Evolutionary conservation across 2,888 invertebrate species (phyloP).

Genomic region (Melanotus villosus): DNA sequence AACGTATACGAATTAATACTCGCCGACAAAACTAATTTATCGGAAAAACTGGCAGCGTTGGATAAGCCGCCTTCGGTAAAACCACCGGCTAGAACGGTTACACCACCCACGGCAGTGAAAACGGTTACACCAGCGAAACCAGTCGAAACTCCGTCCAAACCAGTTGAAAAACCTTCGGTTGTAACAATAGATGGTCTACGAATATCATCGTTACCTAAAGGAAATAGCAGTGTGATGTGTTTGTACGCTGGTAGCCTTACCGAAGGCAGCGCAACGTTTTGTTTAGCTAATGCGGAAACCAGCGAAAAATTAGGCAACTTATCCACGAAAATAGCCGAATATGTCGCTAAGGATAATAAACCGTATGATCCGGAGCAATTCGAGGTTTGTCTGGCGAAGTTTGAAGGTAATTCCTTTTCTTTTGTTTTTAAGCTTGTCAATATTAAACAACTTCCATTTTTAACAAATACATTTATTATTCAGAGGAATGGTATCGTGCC

Average conservation of each 20-base stretch:
- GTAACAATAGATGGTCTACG: background rate
- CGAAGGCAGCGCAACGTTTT: constrained; percentile 33
- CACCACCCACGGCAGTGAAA: background rate
- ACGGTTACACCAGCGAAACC: background rate
- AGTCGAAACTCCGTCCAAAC: background rate
- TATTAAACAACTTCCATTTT: background rate
- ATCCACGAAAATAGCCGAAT: constrained; percentile 24
- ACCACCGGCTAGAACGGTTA: background rate
- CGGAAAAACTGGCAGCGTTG: constrained; percentile 17
- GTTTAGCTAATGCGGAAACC: background rate
- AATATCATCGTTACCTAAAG: no score
- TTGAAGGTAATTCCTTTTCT: constrained; percentile 52
- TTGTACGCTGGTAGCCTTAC: constrained; percentile 12
- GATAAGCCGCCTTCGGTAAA: background rate
- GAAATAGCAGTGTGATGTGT: constrained; percentile 34
- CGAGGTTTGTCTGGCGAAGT: constrained; percentile 58
- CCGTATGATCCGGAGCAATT: constrained; percentile 53
- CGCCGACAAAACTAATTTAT: constrained; percentile 14
- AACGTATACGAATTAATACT: constrained; percentile 27
- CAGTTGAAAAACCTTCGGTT: background rate
- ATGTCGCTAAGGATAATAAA: constrained; percentile 38
- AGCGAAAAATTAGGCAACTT: background rate
- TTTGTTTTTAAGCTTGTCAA: background rate
- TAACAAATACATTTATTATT: no score
- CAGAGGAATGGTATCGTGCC: constrained; percentile 60